Conservation (phyloP, 2,113 vertebrate species). For the Psammodynastes pulverulentus region DNA sequence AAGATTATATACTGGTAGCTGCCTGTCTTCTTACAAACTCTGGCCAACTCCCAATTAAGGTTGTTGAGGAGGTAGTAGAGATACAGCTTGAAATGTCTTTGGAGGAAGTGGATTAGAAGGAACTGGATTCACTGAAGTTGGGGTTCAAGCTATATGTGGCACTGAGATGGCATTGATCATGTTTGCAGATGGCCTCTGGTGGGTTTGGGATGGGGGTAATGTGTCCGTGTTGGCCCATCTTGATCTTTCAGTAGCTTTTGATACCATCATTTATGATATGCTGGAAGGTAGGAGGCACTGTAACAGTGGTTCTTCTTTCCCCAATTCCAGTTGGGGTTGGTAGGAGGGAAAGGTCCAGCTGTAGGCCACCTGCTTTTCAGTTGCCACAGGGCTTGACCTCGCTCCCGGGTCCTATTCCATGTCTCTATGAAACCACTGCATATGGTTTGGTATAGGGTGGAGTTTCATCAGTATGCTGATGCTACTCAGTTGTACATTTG, state of each 20-base stretch:
- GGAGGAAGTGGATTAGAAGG: not conserved
- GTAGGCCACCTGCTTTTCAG: not conserved
- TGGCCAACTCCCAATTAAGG: not conserved
- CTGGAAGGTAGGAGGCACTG: not conserved
- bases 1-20: not conserved
- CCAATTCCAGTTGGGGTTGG: not conserved
- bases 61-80: not conserved
- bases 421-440: not conserved
- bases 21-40: not conserved
- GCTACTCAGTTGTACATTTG: not conserved
- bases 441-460: not conserved
- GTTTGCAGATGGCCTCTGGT: not conserved
- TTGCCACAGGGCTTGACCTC: not conserved
- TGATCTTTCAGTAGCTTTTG: not conserved
- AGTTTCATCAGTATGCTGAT: not conserved
- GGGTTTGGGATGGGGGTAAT: not conserved
- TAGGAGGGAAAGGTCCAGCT: not conserved
- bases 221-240: not conserved
- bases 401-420: not conserved
- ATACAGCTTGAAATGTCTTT: not conserved
- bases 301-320: not conserved
- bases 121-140: not conserved
- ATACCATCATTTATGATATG: not conserved
- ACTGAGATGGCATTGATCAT: not conserved
- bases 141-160: not conserved